phyloP scores from a whole-genome alignment of 2,888 invertebrate genomes.

The Zaprionus obscuricornis region DNA sequence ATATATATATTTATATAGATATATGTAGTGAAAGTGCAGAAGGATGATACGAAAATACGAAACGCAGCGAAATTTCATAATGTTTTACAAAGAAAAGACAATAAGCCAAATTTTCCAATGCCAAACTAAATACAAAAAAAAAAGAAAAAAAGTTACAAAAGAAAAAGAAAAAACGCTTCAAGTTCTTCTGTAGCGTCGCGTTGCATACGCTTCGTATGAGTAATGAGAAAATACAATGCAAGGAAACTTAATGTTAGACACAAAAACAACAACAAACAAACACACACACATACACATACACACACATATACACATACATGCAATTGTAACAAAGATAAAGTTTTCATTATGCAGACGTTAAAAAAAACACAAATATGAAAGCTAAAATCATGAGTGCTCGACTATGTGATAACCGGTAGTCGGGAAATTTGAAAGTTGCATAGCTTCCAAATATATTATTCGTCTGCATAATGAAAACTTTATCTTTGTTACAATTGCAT shows the following conservation, averaged over 20 bases:
- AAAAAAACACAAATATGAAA: constrained; percentile 9
- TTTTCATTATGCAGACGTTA: constrained; percentile 64
- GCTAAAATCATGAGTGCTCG: constrained; percentile 27
- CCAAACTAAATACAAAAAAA: constrained; percentile 52
- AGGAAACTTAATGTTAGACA: constrained; percentile 3
- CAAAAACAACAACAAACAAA: neutral
- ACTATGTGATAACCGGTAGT: too few species aligned
- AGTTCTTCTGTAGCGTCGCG: neutral
- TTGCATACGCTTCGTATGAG: constrained; percentile 57
- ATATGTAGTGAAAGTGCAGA: constrained; percentile 58
- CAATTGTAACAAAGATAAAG: constrained; percentile 69
- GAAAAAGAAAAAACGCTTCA: neutral
- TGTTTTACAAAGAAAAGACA: constrained; percentile 26
- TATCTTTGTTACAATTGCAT: too few species aligned
- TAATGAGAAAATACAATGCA: constrained; percentile 59
- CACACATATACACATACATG: constrained; percentile 30
- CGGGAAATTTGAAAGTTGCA: too few species aligned
- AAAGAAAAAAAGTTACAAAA: constrained; percentile 17
- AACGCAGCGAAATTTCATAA: constrained; percentile 31
- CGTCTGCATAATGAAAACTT: too few species aligned
- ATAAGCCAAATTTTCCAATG: constrained; percentile 40
- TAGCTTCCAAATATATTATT: too few species aligned
- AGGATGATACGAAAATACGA: too few species aligned
- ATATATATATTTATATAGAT: constrained; percentile 3
- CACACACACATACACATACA: constrained; percentile 12